phyloP scores from a whole-genome alignment of 2,113 vertebrate genomes.

The Rhipidura dahli region DNA sequence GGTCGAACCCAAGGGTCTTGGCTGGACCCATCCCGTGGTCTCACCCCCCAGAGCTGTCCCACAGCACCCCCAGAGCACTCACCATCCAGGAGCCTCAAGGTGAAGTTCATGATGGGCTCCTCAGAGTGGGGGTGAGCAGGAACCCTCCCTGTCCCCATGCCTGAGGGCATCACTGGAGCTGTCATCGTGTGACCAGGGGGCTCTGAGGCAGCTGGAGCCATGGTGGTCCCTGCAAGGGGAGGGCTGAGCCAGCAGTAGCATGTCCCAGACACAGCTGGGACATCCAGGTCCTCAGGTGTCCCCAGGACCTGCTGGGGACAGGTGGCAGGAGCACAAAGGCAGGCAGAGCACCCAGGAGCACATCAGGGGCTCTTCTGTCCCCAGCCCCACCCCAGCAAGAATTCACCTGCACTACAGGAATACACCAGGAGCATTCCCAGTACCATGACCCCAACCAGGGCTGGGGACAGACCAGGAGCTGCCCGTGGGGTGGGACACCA shows the following conservation, averaged over 20 bases:
- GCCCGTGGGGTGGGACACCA: neutral
- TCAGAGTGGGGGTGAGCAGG: accelerated
- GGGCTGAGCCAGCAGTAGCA: neutral
- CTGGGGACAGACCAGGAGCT: neutral
- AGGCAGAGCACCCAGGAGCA: neutral
- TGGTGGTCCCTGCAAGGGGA: neutral
- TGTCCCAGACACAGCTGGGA: neutral
- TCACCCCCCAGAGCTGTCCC: accelerated
- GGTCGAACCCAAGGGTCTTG: neutral
- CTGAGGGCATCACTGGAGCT: neutral
- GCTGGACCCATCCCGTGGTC: neutral
- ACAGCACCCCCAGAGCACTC: neutral
- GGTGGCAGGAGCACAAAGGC: neutral
- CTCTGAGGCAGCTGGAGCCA: neutral
- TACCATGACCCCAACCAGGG: neutral
- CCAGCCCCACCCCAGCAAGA: neutral
- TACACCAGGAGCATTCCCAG: neutral
- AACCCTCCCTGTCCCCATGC: accelerated
- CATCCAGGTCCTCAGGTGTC: neutral
- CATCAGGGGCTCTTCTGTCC: neutral
- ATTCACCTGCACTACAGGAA: neutral
- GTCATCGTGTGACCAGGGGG: accelerated
- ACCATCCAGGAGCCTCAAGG: constrained; percentile 27
- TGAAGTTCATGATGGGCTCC: neutral
- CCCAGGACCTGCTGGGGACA: accelerated